These are phyloP conservation scores for Syritta pipiens DNA, from an alignment of 2,888 invertebrate genomes.

Conservation along the genomic window DNA sequence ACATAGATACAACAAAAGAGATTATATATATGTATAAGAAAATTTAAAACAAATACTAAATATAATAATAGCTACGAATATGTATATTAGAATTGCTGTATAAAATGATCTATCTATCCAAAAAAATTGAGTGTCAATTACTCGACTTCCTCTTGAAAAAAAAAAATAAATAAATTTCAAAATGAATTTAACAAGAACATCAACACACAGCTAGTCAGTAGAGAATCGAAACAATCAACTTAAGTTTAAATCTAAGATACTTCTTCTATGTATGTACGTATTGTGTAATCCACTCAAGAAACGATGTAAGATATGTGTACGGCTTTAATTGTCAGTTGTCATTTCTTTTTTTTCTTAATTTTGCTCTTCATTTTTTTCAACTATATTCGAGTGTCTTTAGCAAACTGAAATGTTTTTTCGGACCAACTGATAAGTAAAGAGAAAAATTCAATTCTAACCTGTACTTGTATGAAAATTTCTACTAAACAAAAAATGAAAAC, in stretches of 20 bases:
- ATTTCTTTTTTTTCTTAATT: no score
- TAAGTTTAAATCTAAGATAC: conserved; percentile 25
- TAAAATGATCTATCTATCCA: conserved; percentile 26
- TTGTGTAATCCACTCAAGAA: conserved; percentile 2
- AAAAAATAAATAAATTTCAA: not conserved
- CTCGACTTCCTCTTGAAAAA: conserved; percentile 39
- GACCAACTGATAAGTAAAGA: conserved; percentile 55
- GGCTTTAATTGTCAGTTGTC: conserved; percentile 43
- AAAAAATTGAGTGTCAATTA: conserved; percentile 59
- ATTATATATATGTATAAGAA: conserved; percentile 8
- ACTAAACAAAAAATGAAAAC: conserved; percentile 4
- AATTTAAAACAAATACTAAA: conserved; percentile 4
- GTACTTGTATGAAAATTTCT: conserved; percentile 15
- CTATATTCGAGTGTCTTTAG: conserved; percentile 33
- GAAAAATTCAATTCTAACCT: conserved; percentile 7
- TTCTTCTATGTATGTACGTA: not conserved
- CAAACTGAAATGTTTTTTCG: conserved; percentile 27
- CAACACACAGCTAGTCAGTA: not conserved
- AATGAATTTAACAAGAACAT: conserved; percentile 2
- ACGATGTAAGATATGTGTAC: conserved; percentile 41
- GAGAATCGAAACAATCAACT: conserved; percentile 55
- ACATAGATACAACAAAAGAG: not conserved
- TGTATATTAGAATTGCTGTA: conserved; percentile 25
- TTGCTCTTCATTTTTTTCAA: no score
- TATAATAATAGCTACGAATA: conserved; percentile 18